A percentile compares a stretch with the other conserved stretches of the same genome.
These are phyloP conservation scores for Arvicanthis niloticus DNA, from an alignment of 2,113 vertebrate species.

Conservation along the genomic window DNA sequence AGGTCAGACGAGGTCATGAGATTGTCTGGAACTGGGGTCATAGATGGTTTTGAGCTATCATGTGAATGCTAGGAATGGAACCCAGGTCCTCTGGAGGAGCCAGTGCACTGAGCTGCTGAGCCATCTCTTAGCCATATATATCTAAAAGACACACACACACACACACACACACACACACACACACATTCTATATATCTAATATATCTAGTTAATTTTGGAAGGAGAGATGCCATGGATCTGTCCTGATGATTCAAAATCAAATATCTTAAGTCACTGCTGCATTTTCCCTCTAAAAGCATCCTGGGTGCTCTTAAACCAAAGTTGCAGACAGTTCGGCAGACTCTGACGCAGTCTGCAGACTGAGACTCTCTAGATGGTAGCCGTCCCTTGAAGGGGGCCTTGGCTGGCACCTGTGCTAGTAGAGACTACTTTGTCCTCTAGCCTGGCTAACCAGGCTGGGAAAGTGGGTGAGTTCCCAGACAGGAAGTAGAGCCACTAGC, in stretches of 20 bases:
- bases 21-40: not conserved
- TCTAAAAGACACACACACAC: too few relatives aligned
- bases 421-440: not conserved
- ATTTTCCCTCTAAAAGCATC: not conserved
- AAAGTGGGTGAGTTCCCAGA: not conserved
- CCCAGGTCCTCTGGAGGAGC: not conserved
- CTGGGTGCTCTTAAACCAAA: fast-evolving
- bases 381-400: fast-evolving
- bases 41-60: not conserved
- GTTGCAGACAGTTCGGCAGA: not conserved
- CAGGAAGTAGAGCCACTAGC: not conserved
- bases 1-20: not conserved
- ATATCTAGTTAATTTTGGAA: not conserved
- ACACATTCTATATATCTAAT: too few relatives aligned
- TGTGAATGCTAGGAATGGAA: not conserved
- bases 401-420: too few relatives aligned
- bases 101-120: not conserved
- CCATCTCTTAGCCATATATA: not conserved
- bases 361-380: not conserved
- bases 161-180: not conserved
- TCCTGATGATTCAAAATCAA: not conserved
- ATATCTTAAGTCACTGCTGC: not conserved
- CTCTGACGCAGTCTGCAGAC: fast-evolving
- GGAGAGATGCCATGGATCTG: not conserved
- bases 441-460: too few relatives aligned